These are phyloP conservation scores for Erebia epiphron DNA, from an alignment of 2,888 invertebrate species.

Conservation along the genomic window DNA sequence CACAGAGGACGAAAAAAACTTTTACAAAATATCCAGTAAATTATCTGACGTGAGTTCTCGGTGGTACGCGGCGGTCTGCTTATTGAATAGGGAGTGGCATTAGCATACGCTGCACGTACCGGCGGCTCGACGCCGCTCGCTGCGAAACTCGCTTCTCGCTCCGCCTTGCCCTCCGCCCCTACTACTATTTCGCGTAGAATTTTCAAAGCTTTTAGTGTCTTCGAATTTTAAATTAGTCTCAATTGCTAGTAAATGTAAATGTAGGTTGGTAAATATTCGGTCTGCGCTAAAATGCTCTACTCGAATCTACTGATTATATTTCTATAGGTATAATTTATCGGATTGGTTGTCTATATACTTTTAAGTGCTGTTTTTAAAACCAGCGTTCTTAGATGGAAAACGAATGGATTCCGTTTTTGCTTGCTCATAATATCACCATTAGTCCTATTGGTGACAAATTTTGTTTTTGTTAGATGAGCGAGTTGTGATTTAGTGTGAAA, in stretches of 20 bases:
- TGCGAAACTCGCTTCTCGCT: constrained; percentile 36
- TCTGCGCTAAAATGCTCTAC: constrained; percentile 17
- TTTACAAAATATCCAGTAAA: constrained; percentile 83
- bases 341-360: constrained; percentile 7
- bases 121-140: constrained; percentile 53
- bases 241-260: constrained; percentile 36
- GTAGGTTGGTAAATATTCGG: constrained; percentile 19
- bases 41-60: constrained; percentile 82
- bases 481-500: constrained; percentile 82
- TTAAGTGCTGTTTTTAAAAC: constrained; percentile 12
- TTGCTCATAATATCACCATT: constrained; percentile 74
- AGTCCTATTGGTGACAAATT: constrained; percentile 81
- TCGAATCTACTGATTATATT: not conserved
- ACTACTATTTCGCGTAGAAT: constrained; percentile 36
- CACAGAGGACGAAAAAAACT: constrained; percentile 82
- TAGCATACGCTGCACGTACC: constrained; percentile 80
- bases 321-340: constrained; percentile 6
- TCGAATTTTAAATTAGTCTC: constrained; percentile 39
- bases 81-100: constrained; percentile 80
- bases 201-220: constrained; percentile 39
- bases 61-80: constrained; percentile 81
- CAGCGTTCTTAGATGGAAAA: constrained; percentile 13
- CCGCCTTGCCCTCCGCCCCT: constrained; percentile 29
- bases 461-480: constrained; percentile 80
- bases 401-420: constrained; percentile 61